phyloP scores from a whole-genome alignment of 2,113 vertebrate species.

The Leptobrachium leishanense region DNA sequence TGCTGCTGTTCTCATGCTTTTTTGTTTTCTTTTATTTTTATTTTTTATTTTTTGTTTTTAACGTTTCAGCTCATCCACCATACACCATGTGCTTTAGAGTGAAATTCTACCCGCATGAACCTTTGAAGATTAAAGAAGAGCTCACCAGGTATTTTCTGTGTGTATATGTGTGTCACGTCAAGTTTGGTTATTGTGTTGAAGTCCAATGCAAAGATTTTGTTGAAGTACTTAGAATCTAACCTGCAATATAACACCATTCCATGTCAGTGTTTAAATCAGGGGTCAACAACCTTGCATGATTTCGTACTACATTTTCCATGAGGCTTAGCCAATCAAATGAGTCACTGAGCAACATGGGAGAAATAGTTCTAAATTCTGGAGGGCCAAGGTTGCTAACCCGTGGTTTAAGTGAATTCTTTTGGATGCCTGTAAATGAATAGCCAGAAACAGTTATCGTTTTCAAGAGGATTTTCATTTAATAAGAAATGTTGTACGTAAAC shows the following conservation, averaged over 20 bases:
- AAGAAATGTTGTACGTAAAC: too few species aligned
- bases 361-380: too few species aligned
- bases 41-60: slow-evolving; percentile 61
- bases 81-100: slow-evolving; percentile 99
- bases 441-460: too few species aligned
- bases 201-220: background rate
- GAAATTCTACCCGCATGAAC: slow-evolving; percentile 98
- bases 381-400: too few species aligned
- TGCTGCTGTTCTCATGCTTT: slow-evolving; percentile 62
- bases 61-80: slow-evolving; percentile 90
- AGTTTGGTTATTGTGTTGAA: slow-evolving; percentile 33
- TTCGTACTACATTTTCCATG: too few species aligned
- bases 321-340: too few species aligned
- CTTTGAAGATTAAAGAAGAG: slow-evolving; percentile 98
- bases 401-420: too few species aligned
- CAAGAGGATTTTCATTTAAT: too few species aligned
- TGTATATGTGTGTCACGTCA: slow-evolving; percentile 49
- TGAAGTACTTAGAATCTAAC: background rate
- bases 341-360: too few species aligned
- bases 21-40: slow-evolving; percentile 53
- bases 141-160: slow-evolving; percentile 87
- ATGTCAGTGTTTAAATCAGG: background rate
- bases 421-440: too few species aligned
- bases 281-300: too few species aligned
- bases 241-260: background rate